Evolutionary conservation across 2,113 vertebrate genomes (phyloP), one percentile per base, ranked within the genome.

Genomic region (Lota lota): DNA sequence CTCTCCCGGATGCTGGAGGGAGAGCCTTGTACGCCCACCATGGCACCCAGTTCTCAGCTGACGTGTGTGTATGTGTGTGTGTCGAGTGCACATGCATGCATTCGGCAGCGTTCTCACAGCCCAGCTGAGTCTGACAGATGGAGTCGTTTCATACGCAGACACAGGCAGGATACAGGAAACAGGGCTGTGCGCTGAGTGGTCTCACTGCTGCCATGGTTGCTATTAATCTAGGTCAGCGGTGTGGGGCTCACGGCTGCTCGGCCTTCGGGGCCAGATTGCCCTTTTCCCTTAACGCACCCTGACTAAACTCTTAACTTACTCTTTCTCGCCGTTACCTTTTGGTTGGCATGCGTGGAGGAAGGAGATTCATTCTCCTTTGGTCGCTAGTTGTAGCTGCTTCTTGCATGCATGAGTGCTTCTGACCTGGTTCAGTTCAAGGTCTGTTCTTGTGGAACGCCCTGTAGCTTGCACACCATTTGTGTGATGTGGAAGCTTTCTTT

Each of bases 71-170:
- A 16, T 59, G 47, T 57, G 57, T 67, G 60, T 57, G 61, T 68
- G 56, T 56, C 28, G 28, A 54, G 47, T 17, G 10, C 77, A 70
- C 69, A 66, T 73, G 77, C 7, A 2, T 80, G 77, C 7, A 2
- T 79, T 84, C 76, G 68, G 83, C 53, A 7, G 72, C 61, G 76
- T 83, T 85, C 84, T 85, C 71, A 76, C 86, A 84, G 77, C 78
- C 80, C 82, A 83, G 82, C 85, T 88, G 84, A 86, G 78, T 81
- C 81, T 85, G 82, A 88, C 89, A 89, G 88, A 90, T 90, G 87
- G 85, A 91, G 85, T 86, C 81, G 86, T 84, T 88, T 88, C 83
- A 86, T 85, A 85, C 86, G 71, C 73, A 86, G 87, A 83, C 84
- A 82, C 74, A 87, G 79, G 79, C 81, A 84, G 86, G 85, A 85